phyloP scores from a whole-genome alignment of 1,140 invertebrate species.

The Cyrtorhinus lividipennis region DNA sequence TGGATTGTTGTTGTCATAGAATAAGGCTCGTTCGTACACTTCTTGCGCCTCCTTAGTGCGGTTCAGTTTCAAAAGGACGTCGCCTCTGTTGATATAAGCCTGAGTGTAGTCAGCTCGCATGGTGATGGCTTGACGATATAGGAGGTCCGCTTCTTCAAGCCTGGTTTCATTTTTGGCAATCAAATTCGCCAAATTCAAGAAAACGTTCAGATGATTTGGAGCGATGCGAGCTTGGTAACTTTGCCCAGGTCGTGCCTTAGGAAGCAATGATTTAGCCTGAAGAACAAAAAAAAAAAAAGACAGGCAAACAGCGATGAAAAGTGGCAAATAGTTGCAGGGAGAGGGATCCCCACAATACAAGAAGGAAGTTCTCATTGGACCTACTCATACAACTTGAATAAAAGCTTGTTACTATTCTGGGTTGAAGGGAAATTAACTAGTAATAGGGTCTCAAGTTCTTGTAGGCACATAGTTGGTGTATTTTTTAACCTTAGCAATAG shows the following conservation, averaged over 20 bases:
- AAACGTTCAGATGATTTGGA: conserved; percentile 91
- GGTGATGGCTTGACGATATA: conserved; percentile 84
- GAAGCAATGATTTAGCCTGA: conserved; percentile 72
- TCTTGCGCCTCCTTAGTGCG: conserved; percentile 87
- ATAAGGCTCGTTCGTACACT: conserved; percentile 82
- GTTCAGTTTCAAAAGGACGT: conserved; percentile 90
- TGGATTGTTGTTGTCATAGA: conserved; percentile 87
- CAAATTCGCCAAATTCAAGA: conserved; percentile 86
- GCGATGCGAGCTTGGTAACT: conserved; percentile 90
- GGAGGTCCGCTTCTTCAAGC: conserved; percentile 81
- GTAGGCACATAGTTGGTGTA: no score
- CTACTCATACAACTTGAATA: no score
- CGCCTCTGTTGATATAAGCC: conserved; percentile 92
- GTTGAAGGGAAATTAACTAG: no score
- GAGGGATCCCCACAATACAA: no score
- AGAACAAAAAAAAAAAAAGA: conserved; percentile 20
- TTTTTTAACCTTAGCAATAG: no score
- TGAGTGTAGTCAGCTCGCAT: conserved; percentile 96
- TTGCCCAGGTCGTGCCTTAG: conserved; percentile 80
- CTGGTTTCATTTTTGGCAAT: conserved; percentile 85
- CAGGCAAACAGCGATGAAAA: no score
- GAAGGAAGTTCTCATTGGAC: no score
- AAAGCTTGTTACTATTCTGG: no score
- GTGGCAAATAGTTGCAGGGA: no score
- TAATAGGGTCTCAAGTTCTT: no score